phyloP scores from a whole-genome alignment of 2,113 vertebrate genomes.

The Tupaia chinensis region DNA sequence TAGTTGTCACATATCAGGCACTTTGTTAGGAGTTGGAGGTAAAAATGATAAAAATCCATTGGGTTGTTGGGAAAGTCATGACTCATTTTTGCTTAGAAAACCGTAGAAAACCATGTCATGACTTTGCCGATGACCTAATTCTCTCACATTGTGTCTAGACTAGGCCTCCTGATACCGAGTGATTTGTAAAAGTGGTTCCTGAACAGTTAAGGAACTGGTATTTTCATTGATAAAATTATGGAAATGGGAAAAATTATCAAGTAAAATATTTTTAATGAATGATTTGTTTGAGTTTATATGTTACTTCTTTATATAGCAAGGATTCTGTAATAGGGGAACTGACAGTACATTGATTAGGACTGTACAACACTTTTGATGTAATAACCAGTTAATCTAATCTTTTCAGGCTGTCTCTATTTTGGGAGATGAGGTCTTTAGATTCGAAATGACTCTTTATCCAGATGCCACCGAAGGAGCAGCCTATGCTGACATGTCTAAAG shows the following conservation, averaged over 20 bases:
- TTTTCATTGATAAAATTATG: neutral
- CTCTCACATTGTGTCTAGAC: neutral
- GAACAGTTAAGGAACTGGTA: neutral
- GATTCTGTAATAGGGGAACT: neutral
- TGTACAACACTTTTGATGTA: neutral
- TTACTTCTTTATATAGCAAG: neutral
- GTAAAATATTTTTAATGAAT: neutral
- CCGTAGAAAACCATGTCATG: too few species aligned
- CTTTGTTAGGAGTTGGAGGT: neutral
- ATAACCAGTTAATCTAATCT: slow-evolving; percentile 50
- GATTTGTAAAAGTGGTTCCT: slow-evolving; percentile 19
- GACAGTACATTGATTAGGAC: neutral
- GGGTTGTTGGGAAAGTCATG: too few species aligned
- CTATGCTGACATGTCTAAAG: slow-evolving; percentile 92
- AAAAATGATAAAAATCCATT: neutral
- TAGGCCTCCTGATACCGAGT: neutral
- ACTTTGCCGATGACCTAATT: neutral
- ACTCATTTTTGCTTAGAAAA: too few species aligned
- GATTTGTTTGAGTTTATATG: slow-evolving; percentile 19
- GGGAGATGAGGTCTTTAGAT: slow-evolving; percentile 97
- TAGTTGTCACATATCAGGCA: neutral
- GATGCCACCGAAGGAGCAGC: slow-evolving; percentile 92
- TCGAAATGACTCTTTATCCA: slow-evolving; percentile 93
- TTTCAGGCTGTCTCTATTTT: slow-evolving; percentile 95
- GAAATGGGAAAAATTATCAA: neutral